phyloP scores from a whole-genome alignment of 2,888 invertebrate species.

The Biston betularia region DNA sequence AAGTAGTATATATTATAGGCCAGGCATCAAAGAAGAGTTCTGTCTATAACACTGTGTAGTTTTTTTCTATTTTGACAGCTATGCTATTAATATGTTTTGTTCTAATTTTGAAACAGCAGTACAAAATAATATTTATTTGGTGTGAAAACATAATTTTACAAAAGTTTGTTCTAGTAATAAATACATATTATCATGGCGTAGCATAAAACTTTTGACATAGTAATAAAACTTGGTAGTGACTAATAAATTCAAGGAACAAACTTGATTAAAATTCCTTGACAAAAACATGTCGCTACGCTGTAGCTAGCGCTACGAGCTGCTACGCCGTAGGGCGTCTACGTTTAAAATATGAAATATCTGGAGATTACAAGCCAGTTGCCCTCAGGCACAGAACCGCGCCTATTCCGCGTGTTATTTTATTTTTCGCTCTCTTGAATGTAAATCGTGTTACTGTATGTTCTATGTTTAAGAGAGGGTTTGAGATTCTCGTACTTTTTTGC shows the following conservation, averaged over 20 bases:
- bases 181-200: no score
- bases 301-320: conserved; percentile 62
- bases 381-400: conserved; percentile 77
- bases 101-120: no score
- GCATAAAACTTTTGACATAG: background rate
- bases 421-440: conserved; percentile 80
- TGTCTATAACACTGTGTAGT: no score
- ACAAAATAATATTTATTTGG: no score
- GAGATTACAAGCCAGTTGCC: conserved; percentile 76
- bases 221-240: background rate
- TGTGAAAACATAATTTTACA: no score
- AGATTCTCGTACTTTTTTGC: background rate
- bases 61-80: no score
- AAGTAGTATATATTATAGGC: no score
- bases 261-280: conserved; percentile 72
- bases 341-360: conserved; percentile 66
- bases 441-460: conserved; percentile 48
- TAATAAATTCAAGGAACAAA: conserved; percentile 33
- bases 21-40: no score
- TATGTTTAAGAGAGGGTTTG: conserved; percentile 39
- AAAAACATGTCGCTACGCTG: conserved; percentile 66
- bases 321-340: conserved; percentile 59
- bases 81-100: no score
- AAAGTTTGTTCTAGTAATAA: no score
- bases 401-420: conserved; percentile 82